Evolutionary conservation across 1,140 invertebrate genomes (phyloP).

Genomic region (Hycleus phaleratus): DNA sequence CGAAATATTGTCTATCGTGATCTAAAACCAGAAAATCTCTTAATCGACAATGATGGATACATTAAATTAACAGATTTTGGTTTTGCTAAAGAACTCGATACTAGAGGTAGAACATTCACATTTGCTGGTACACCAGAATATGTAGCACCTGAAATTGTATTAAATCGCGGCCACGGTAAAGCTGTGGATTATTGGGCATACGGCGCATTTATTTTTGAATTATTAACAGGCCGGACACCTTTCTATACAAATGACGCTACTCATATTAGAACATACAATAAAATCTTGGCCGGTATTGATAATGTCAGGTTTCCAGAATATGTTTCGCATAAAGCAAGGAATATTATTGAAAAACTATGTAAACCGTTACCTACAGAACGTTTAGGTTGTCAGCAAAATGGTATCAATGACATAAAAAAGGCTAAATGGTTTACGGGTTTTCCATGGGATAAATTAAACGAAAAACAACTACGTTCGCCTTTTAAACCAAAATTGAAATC

Average conservation of each 20-base stretch:
- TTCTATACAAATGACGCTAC: conserved; percentile 77
- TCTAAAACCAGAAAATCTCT: conserved; percentile 91
- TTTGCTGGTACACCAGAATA: conserved; percentile 95
- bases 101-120: conserved; percentile 85
- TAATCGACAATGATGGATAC: conserved; percentile 80
- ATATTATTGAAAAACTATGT: conserved; percentile 83
- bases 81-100: conserved; percentile 84
- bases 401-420: conserved; percentile 85
- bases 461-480: conserved; percentile 21
- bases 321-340: conserved; percentile 69
- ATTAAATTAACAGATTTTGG: conserved; percentile 97
- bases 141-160: conserved; percentile 87
- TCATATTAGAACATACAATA: conserved; percentile 96
- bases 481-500: conserved; percentile 25
- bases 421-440: conserved; percentile 64
- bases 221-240: conserved; percentile 88
- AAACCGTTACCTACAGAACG: conserved; percentile 83
- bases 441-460: conserved; percentile 29
- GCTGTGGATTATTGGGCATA: conserved; percentile 93
- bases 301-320: conserved; percentile 74
- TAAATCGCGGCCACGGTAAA: conserved; percentile 87
- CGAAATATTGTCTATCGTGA: conserved; percentile 87
- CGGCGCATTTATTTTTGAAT: conserved; percentile 87
- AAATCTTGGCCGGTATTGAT: conserved; percentile 88
- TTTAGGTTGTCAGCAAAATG: conserved; percentile 84